A percentile compares a stretch with the other conserved stretches of the same genome.
These are phyloP conservation scores for Dendrocopos noguchii DNA, from an alignment of 2,113 vertebrate species.

Conservation along the genomic window DNA sequence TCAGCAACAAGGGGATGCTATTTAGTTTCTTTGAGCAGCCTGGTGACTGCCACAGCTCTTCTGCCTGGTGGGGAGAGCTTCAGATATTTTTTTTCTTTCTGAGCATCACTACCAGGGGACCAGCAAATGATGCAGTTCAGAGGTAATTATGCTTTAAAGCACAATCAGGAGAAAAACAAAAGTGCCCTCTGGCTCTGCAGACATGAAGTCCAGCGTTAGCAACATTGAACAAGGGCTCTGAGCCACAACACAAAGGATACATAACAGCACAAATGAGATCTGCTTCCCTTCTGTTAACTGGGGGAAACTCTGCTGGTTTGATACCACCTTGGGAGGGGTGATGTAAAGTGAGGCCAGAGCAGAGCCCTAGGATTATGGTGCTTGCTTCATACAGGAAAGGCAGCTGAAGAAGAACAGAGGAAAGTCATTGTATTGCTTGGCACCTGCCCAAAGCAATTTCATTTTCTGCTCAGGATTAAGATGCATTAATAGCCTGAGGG, in stretches of 20 bases:
- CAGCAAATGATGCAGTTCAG: not conserved
- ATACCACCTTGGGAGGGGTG: not conserved
- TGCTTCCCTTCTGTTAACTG: not conserved
- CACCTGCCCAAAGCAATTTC: constrained; percentile 73
- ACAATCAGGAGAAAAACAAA: constrained; percentile 11
- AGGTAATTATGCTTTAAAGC: constrained; percentile 23
- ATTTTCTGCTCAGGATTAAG: constrained; percentile 74
- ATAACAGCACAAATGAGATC: not conserved
- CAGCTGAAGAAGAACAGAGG: constrained; percentile 41
- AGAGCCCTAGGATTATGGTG: not conserved
- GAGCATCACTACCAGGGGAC: not conserved
- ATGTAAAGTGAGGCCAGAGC: not conserved
- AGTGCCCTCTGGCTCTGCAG: not conserved
- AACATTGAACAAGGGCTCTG: not conserved
- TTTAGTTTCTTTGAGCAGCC: not conserved
- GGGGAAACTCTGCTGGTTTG: not conserved
- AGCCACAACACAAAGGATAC: not conserved
- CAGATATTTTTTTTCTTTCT: not conserved
- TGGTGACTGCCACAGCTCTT: not conserved
- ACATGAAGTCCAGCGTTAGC: not conserved
- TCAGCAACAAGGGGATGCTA: not conserved
- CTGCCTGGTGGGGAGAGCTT: not conserved
- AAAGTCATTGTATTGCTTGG: constrained; percentile 74
- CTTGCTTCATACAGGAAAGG: constrained; percentile 11
- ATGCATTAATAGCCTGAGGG: constrained; percentile 65